A percentile compares a stretch with the other conserved stretches of the same genome.
Evolutionary conservation across 2,113 vertebrate genomes (phyloP).

Genomic region (Martes martes): DNA sequence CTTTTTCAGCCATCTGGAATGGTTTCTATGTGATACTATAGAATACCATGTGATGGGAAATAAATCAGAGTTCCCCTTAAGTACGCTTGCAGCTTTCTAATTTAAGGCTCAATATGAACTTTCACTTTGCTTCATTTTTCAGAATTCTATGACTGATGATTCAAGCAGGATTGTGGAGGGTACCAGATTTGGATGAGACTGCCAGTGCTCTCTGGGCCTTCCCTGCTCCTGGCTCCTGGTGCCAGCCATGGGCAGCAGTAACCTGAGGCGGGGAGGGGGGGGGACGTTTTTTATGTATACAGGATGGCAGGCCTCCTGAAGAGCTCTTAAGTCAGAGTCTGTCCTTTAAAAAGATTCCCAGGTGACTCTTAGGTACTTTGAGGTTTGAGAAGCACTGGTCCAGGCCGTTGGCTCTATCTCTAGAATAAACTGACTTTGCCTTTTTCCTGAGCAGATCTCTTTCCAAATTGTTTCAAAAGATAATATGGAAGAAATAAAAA

Average conservation of each 20-base stretch:
- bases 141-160: neutral
- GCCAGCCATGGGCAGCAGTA: neutral
- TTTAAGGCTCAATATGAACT: neutral
- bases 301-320: neutral
- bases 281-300: neutral
- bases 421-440: neutral
- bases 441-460: neutral
- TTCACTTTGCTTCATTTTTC: constrained; percentile 3
- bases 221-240: neutral
- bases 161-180: neutral
- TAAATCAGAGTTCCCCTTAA: neutral
- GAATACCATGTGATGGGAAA: neutral
- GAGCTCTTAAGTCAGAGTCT: neutral
- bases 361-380: rapidly evolving
- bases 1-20: constrained; percentile 22
- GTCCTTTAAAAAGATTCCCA: neutral
- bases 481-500: neutral
- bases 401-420: neutral
- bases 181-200: neutral
- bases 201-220: neutral
- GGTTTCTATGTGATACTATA: neutral
- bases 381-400: neutral
- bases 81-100: constrained; percentile 12
- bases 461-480: neutral
- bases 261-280: rapidly evolving